Evolutionary conservation across 2,888 invertebrate genomes (phyloP), one percentile per base, ranked within the genome.

Genomic region (Graphium colonna): DNA sequence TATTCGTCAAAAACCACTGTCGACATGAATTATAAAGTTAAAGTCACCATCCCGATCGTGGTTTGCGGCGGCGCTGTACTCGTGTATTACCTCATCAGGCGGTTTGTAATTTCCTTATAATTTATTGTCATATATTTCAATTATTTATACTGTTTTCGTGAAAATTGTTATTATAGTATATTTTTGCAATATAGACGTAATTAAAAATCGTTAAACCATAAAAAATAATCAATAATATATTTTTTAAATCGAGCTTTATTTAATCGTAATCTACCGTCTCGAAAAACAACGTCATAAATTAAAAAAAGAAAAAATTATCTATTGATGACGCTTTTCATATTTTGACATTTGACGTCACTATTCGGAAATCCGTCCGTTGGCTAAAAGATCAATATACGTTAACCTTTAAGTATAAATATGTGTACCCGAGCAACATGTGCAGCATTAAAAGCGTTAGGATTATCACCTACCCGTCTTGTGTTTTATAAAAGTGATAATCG

Each of bases 1-100:
- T 65, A 64, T 70, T 70, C 67, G 59, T 65, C 68, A 61, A 61
- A 65, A 68, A 72, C 71, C 62, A 62, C 69, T 64, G 68, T 49
- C 61, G 68, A 48, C 61, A 89, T 88, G 87, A 87, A 87, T 81
- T 86, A 87, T 75, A 89, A 89, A 77, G 73, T 88, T 18, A 89
- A 88, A 86, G 73, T 88, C 60, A 86, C 87, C 59, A 82, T 89
- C 68, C 89, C 89, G 54, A 82, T 87, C 71, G 77, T 88, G 69
- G 88, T 89, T 75, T 89, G 89, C 75, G 89, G 89, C 73, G 87
- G 89, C 62, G 89, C 89, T 61, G 88, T 89, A 68, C 80, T 89
- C 65, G 85, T 84, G 58, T 89, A 85, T 86, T 89, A 88, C 82
- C 83, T 89, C 86, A 88, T 88, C 77, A 81, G 84, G 80, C 86